phyloP scores from a whole-genome alignment of 2,888 invertebrate genomes.

The Anodontia alba region DNA sequence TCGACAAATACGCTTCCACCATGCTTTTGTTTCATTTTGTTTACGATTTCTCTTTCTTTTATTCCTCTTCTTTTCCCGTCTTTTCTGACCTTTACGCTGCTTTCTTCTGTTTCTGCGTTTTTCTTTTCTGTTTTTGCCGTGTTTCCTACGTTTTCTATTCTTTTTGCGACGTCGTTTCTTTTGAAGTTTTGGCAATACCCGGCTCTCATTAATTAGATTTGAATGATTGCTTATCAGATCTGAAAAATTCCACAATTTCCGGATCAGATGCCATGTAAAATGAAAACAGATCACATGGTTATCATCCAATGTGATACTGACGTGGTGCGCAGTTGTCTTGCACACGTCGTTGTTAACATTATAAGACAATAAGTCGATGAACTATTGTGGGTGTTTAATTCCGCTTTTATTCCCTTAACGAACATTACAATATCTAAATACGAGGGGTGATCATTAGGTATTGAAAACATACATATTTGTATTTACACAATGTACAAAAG shows the following conservation, averaged over 20 bases:
- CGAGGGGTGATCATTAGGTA: too few relatives aligned
- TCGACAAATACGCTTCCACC: constrained; percentile 55
- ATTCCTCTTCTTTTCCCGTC: constrained; percentile 26
- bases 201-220: constrained; percentile 45
- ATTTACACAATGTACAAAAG: too few relatives aligned
- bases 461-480: too few relatives aligned
- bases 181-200: constrained; percentile 41
- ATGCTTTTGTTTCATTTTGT: constrained; percentile 43
- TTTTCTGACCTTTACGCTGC: constrained; percentile 32
- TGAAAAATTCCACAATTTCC: constrained; percentile 43
- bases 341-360: constrained; percentile 11
- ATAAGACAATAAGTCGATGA: neutral
- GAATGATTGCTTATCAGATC: constrained; percentile 56
- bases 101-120: constrained; percentile 31
- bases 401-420: too few relatives aligned
- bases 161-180: constrained; percentile 37
- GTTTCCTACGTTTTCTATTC: constrained; percentile 32
- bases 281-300: neutral
- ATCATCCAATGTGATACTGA: neutral
- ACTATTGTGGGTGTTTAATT: too few relatives aligned
- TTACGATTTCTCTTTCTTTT: constrained; percentile 47
- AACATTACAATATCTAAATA: too few relatives aligned
- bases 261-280: neutral
- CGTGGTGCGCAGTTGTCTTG: constrained; percentile 16
- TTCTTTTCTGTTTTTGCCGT: neutral